phyloP scores from a whole-genome alignment of 2,888 invertebrate genomes.

The Lasioglossum pauxillum region DNA sequence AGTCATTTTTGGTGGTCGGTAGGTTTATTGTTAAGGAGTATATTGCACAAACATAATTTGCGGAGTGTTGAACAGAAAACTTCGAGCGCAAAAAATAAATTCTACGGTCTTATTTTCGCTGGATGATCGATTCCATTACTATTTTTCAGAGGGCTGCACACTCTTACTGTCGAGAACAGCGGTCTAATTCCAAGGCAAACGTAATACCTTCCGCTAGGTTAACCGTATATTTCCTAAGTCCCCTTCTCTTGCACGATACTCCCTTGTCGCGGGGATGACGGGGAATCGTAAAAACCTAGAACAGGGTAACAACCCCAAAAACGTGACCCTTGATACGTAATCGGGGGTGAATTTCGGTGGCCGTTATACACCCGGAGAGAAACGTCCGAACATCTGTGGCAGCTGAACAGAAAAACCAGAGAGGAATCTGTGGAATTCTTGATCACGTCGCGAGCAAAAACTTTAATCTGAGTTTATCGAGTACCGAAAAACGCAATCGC shows the following conservation, averaged over 20 bases:
- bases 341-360: slow-evolving; percentile 26
- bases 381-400: neutral
- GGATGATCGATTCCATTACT: slow-evolving; percentile 50
- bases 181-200: slow-evolving; percentile 71
- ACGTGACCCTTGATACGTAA: slow-evolving; percentile 40
- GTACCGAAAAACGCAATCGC: neutral
- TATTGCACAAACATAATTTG: no score
- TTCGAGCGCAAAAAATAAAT: neutral
- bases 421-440: slow-evolving; percentile 3
- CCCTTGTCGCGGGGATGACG: slow-evolving; percentile 32
- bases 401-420: neutral
- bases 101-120: slow-evolving; percentile 21
- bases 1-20: no score
- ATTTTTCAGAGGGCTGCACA: slow-evolving; percentile 36
- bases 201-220: slow-evolving; percentile 77
- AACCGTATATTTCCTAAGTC: slow-evolving; percentile 72
- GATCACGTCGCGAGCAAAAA: neutral
- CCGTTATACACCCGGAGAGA: slow-evolving; percentile 14
- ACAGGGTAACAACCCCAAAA: slow-evolving; percentile 50
- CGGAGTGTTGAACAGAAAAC: neutral
- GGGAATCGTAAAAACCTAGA: slow-evolving; percentile 36
- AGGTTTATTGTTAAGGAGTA: neutral
- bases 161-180: slow-evolving; percentile 27
- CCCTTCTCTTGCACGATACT: slow-evolving; percentile 55
- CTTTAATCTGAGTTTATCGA: neutral